Percentiles rank a stretch among this genome's conserved stretches.
These are phyloP conservation scores for Hycleus phaleratus DNA, from an alignment of 1,140 invertebrate species.

Conservation along the genomic window DNA sequence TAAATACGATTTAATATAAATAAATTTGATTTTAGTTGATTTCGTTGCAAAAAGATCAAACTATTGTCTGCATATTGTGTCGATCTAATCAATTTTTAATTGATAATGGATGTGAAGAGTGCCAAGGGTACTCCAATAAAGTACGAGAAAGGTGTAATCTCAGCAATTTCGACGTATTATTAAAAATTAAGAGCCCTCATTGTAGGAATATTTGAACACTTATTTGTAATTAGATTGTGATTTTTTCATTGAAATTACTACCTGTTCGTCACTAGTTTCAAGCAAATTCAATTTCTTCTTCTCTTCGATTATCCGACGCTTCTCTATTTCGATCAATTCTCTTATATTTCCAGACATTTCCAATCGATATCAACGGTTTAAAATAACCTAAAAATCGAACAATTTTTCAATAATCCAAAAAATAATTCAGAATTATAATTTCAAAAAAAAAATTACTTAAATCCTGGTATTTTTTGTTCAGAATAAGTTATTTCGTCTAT, in stretches of 20 bases:
- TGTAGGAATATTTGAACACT: background rate
- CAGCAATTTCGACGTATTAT: background rate
- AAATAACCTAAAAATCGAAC: too few species aligned
- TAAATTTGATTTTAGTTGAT: background rate
- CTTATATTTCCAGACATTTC: constrained; percentile 16
- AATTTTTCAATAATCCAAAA: too few species aligned
- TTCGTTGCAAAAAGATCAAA: background rate
- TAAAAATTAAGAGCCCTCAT: background rate
- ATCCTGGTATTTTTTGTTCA: too few species aligned
- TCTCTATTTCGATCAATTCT: constrained; percentile 19
- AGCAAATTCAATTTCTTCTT: constrained; percentile 8
- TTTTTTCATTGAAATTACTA: background rate
- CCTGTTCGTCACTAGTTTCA: constrained; percentile 1
- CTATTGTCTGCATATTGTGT: background rate
- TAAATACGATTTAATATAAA: constrained; percentile 2
- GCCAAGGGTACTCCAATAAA: background rate
- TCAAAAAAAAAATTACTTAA: too few species aligned
- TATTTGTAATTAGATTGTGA: background rate
- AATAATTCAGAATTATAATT: too few species aligned
- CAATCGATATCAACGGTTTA: too few species aligned
- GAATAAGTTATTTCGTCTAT: too few species aligned
- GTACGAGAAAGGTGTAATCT: background rate
- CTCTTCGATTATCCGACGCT: constrained; percentile 13
- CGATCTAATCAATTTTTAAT: background rate
- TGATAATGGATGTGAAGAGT: background rate